Percentiles rank a stretch among this genome's conserved stretches.
phyloP scores from a whole-genome alignment of 2,888 invertebrate species.

The Drosophila rellima region DNA sequence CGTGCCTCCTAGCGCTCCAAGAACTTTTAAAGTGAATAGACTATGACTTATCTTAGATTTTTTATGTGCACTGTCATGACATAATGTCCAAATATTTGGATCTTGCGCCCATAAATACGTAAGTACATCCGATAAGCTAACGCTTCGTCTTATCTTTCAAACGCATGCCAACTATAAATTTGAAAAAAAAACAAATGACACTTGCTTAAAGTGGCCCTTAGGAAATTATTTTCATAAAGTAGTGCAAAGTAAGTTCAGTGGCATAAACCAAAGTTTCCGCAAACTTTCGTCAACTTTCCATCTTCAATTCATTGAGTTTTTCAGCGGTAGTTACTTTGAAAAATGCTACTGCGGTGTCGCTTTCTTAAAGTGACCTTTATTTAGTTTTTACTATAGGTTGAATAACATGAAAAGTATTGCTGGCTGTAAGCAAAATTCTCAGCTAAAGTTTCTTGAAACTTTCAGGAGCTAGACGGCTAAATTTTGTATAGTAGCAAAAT shows the following conservation, averaged over 20 bases:
- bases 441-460: background rate
- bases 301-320: background rate
- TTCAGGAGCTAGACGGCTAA: too few species aligned
- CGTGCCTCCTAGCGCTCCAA: constrained; percentile 9
- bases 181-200: constrained; percentile 15
- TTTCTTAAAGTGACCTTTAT: background rate
- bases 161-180: constrained; percentile 16
- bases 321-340: background rate
- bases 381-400: background rate
- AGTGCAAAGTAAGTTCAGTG: background rate
- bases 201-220: constrained; percentile 4
- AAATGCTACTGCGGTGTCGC: background rate
- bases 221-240: constrained; percentile 5
- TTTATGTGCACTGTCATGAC: constrained; percentile 38
- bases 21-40: background rate
- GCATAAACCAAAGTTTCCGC: background rate
- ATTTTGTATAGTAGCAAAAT: too few species aligned
- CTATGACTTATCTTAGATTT: constrained; percentile 21
- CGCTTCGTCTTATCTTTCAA: constrained; percentile 31
- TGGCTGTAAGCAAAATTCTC: background rate
- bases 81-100: constrained; percentile 67
- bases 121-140: constrained; percentile 59
- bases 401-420: background rate
- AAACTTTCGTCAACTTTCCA: background rate
- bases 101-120: constrained; percentile 54